phyloP scores from a whole-genome alignment of 2,888 invertebrate species.

The Chymomyza procnemis region DNA sequence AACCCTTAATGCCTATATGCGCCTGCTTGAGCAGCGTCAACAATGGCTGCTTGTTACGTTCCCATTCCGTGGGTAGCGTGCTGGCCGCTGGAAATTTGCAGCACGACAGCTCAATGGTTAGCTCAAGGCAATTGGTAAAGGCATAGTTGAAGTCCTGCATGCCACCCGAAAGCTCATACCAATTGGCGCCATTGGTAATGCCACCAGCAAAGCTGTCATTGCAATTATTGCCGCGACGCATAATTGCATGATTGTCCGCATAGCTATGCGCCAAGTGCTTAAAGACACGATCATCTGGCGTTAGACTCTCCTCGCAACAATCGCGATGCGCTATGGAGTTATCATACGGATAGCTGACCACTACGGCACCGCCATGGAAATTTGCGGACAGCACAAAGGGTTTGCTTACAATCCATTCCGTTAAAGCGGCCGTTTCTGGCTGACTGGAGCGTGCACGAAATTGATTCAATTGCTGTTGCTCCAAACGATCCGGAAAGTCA shows the following conservation, averaged over 20 bases:
- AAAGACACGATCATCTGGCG: slow-evolving; percentile 91
- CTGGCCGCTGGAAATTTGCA: slow-evolving; percentile 91
- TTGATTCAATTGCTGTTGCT: slow-evolving; percentile 76
- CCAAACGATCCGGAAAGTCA: slow-evolving; percentile 95
- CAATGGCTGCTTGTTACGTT: slow-evolving; percentile 90
- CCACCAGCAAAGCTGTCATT: slow-evolving; percentile 87
- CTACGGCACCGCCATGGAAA: slow-evolving; percentile 96
- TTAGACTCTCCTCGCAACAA: slow-evolving; percentile 86
- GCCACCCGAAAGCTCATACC: slow-evolving; percentile 94
- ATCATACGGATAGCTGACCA: slow-evolving; percentile 98
- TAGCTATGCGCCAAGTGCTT: slow-evolving; percentile 87
- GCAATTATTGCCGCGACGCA: slow-evolving; percentile 87
- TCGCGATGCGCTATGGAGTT: slow-evolving; percentile 83
- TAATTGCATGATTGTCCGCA: slow-evolving; percentile 85
- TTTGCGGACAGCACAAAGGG: slow-evolving; percentile 97
- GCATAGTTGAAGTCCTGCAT: slow-evolving; percentile 99
- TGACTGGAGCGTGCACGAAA: slow-evolving; percentile 81
- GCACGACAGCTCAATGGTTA: slow-evolving; percentile 97
- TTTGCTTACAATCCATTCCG: slow-evolving; percentile 91
- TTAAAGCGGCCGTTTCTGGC: slow-evolving; percentile 92
- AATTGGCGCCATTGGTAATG: slow-evolving; percentile 93
- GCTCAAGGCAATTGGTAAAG: slow-evolving; percentile 95
- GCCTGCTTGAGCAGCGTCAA: slow-evolving; percentile 90
- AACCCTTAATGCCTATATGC: slow-evolving; percentile 84
- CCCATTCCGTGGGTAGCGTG: slow-evolving; percentile 89